A percentile compares a stretch with the other conserved stretches of the same genome.
phyloP scores from a whole-genome alignment of 2,797 vertebrate species.

The Cynodonichthys magdalenae region DNA sequence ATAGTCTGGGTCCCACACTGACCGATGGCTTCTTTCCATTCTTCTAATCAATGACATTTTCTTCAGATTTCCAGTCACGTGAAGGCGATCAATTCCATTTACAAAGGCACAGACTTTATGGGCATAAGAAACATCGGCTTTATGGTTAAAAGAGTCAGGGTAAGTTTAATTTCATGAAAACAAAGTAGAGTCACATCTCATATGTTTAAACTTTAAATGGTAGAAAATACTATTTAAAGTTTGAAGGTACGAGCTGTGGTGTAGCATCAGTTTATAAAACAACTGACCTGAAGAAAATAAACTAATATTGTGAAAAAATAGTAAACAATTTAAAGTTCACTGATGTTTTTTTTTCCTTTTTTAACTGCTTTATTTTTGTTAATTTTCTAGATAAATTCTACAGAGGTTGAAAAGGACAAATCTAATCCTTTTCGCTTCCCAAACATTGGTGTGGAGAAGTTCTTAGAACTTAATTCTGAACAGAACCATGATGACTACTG shows the following conservation, averaged over 20 bases:
- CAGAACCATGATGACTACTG: conserved; percentile 98
- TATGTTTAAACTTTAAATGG: not conserved
- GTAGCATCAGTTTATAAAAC: conserved; percentile 20
- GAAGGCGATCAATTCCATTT: conserved; percentile 95
- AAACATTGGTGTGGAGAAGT: conserved; percentile 98
- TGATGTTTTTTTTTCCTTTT: not conserved
- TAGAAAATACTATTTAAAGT: no score
- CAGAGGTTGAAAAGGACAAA: conserved; percentile 82
- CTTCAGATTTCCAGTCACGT: conserved; percentile 96
- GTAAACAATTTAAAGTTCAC: not conserved
- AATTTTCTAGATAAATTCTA: conserved; percentile 89
- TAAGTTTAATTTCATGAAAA: conserved; percentile 73
- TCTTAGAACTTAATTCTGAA: conserved; percentile 97
- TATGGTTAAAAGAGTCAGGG: conserved; percentile 98
- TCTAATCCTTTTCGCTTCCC: conserved; percentile 95
- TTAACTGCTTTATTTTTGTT: not conserved
- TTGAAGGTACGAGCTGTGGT: not conserved
- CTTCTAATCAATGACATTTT: conserved; percentile 18
- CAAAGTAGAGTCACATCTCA: conserved; percentile 3
- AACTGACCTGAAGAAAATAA: not conserved
- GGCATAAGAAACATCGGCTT: conserved; percentile 97
- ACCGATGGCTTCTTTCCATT: not conserved
- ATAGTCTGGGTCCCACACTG: not conserved
- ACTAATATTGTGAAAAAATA: not conserved
- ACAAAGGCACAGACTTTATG: conserved; percentile 93